Conservation (phyloP, 2,113 vertebrate species). For the Promerops cafer region DNA sequence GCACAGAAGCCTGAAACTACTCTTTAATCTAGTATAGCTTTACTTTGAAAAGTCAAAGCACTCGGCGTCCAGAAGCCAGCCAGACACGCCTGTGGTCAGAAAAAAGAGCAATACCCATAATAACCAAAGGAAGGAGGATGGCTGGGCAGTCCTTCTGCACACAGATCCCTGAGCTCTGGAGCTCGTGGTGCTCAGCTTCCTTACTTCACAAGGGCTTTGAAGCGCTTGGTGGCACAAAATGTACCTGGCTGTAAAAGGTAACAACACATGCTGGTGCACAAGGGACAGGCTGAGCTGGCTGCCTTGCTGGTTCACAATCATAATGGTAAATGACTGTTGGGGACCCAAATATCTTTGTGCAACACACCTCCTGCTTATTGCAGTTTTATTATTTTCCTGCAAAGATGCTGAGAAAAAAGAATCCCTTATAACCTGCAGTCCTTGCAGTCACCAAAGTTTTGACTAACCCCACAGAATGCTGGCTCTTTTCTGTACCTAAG, state of each 20-base stretch:
- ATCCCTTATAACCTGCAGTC: not conserved
- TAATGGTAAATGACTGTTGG: not conserved
- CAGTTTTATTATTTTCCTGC: not conserved
- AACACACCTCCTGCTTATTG: not conserved
- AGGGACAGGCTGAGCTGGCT: not conserved
- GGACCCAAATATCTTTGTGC: not conserved
- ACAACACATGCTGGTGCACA: accelerated
- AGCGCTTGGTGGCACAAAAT: not conserved
- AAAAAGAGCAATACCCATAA: not conserved
- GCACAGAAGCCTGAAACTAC: not conserved
- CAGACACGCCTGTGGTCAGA: not conserved
- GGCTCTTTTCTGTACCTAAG: not conserved
- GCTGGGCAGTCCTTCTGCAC: not conserved
- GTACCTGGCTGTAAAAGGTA: not conserved
- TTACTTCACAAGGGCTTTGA: not conserved
- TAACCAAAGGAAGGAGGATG: not conserved
- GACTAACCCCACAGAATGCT: accelerated
- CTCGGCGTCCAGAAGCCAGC: not conserved
- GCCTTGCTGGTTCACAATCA: not conserved
- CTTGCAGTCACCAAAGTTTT: not conserved
- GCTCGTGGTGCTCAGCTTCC: not conserved
- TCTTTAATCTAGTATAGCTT: not conserved
- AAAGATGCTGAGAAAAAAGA: not conserved
- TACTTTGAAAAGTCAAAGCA: not conserved
- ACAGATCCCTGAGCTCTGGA: not conserved